Base-by-base conservation (phyloP, 2,797 vertebrate species). In the Myiotriccus ornatus region DNA sequence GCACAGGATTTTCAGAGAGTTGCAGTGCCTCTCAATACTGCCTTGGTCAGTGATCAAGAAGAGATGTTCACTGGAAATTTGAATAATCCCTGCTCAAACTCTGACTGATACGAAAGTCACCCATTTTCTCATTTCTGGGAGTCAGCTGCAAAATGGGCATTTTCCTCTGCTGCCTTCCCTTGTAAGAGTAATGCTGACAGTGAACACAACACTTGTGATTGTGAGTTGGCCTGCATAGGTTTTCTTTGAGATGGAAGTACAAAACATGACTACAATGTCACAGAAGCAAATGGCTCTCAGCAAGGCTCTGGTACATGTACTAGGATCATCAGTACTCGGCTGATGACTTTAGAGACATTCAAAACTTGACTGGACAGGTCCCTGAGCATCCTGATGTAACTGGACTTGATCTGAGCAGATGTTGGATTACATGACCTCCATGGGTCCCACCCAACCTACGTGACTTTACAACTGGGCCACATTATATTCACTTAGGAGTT, bases 251-350 rank as follows among this genome's bases (percentile, higher is more conserved):
- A 1, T 9, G 37, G 34, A 60, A 59, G 59, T 43, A n/a, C 10
- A 63, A 65, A 87, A 87, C 34, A 55, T 4, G 12, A 27, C 56
- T 87, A 35, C 14, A 41, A 14, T 19, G 30, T 41, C 44, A 71
- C 68, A 83, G 70, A 87, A 83, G 30, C 25, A 68, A 37, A 64
- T 2, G 24, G 28, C 10, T 49, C 75, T 92, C 56, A 83, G 71
- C 37, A 70, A 67, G 46, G 43, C 49, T 89, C 37, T 85, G 64
- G 32, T 34, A 63, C 5, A 0, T 9, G 18, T 12, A 28, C 34
- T 3, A 4, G 34, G 22, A 74, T 49, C 71, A 50, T 50, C 32
- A 39, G 30, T 28, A 35, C 32, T 23, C 0, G 0, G 15, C 65
- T 77, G 41, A 7, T 53, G 27, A 50, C 32, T 77, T 77, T 3